Evolutionary conservation across 2,797 vertebrate species (phyloP).

Genomic region (Poeciliopsis gracilis): DNA sequence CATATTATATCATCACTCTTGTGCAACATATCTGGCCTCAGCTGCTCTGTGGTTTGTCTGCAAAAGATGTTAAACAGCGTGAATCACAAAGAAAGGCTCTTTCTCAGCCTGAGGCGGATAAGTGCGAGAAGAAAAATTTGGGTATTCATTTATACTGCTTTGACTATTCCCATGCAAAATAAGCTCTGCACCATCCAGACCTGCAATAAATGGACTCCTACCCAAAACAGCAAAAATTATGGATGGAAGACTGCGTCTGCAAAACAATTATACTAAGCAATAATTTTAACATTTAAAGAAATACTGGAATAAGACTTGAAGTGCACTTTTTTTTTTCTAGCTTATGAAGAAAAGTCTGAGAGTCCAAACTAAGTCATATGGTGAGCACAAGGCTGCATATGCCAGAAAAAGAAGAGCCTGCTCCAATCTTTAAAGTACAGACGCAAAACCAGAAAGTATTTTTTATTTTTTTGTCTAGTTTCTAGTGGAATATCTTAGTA

Average conservation of each 20-base stretch:
- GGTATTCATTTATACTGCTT: neutral
- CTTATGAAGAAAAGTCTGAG: neutral
- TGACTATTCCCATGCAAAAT: neutral
- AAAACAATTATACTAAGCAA: neutral
- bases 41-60: neutral
- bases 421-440: neutral
- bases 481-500: no score
- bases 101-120: neutral
- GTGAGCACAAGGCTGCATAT: neutral
- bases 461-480: no score
- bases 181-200: neutral
- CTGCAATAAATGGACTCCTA: no score
- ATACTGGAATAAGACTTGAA: neutral
- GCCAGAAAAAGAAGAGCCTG: neutral
- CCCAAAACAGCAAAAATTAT: neutral
- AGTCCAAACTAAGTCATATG: neutral
- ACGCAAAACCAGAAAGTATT: neutral
- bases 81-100: neutral
- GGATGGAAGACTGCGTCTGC: neutral
- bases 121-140: neutral
- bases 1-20: neutral
- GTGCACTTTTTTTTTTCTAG: neutral
- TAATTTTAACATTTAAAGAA: neutral
- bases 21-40: neutral
- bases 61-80: neutral